Evolutionary conservation across 2,797 vertebrate genomes (phyloP), one percentile per base, ranked within the genome.

Genomic region (Tinamus major): DNA sequence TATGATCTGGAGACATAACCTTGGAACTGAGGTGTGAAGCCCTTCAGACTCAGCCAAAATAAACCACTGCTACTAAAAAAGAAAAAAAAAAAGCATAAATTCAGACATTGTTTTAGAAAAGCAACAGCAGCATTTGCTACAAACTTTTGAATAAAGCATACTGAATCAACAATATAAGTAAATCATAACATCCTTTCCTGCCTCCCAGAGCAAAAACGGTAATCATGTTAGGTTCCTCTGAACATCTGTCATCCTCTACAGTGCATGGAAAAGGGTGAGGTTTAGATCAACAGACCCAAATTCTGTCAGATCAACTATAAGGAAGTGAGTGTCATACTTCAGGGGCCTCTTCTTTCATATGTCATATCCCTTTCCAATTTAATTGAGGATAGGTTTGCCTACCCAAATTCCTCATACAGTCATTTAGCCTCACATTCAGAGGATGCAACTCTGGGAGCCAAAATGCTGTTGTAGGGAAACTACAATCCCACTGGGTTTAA

Each of bases 131-230:
- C 23, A 37, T 86, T 95, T 82, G 61, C 61, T 65, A 74, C 85
- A 74, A 92, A 95, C 48, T 95, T 95, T 85, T 77, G 83, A 94
- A 92, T 85, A 93, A 91, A 89, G 87, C 61, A 68, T 63, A 86
- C 58, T 37, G 85, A 89, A 94, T 71, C 85, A 93, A 78, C 77
- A 91, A 58, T 74, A 18, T 79, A 75, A 91, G 92, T 93, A 94
- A 96, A 96, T 95, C 91, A 95, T 61, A 90, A 92, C 41, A 51
- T 69, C 41, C 75, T 58, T 83, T 85, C 74, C 85, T 84, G 79
- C 68, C 74, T 91, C 74, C 75, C 87, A 93, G 85, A 92, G 79
- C 82, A 95, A 91, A 92, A 93, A 10, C 6, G 1, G 62, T 90
- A 88, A 88, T 85, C 88, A 78, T 42, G 33, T 91, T 91, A 86